phyloP scores from a whole-genome alignment of 2,888 invertebrate species.

The Lamproptera curius region DNA sequence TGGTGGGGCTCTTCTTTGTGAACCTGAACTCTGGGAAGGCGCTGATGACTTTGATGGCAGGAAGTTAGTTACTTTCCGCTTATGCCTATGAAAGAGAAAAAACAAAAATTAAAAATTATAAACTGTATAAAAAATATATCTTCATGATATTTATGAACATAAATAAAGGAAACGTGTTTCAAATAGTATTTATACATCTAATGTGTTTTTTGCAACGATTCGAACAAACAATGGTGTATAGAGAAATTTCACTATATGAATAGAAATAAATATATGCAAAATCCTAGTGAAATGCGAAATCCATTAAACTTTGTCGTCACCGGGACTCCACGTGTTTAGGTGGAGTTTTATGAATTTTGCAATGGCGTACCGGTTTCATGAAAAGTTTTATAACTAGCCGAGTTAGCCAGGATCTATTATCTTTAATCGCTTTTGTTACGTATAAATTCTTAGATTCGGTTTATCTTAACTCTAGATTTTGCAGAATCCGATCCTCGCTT shows the following conservation, averaged over 20 bases:
- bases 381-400: conserved; percentile 20
- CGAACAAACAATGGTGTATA: no score
- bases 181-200: no score
- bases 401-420: conserved; percentile 16
- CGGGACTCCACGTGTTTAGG: conserved; percentile 9
- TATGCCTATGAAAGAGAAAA: conserved; percentile 84
- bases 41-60: conserved; percentile 89
- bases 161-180: no score
- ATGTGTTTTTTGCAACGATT: no score
- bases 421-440: conserved; percentile 17
- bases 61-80: conserved; percentile 91
- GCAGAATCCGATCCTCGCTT: conserved; percentile 10
- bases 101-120: background rate
- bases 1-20: conserved; percentile 71
- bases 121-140: no score
- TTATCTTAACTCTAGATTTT: conserved; percentile 10
- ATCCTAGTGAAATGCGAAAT: conserved; percentile 5
- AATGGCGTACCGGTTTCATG: conserved; percentile 7
- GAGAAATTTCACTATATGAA: no score
- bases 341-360: conserved; percentile 17
- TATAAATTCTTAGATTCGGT: conserved; percentile 3
- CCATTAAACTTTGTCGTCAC: conserved; percentile 14
- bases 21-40: conserved; percentile 65
- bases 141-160: no score
- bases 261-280: background rate